Percentiles rank a stretch among this genome's conserved stretches.
Conservation (phyloP, 2,113 vertebrate genomes). For the Oxygymnocypris stewartii region DNA sequence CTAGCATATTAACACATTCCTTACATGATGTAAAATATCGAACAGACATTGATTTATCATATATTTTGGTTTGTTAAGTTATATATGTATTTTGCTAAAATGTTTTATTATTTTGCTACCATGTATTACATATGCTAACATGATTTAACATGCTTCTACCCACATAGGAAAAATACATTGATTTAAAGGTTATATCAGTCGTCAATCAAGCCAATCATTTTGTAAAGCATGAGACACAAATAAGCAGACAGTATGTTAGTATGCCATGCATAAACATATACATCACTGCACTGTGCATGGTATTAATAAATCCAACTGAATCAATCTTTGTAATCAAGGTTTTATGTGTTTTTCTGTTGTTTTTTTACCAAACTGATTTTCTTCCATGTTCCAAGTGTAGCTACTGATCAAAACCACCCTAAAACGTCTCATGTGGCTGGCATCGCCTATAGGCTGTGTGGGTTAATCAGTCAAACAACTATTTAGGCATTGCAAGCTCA, state of each 20-base stretch:
- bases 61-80: too few relatives aligned
- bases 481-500: not conserved
- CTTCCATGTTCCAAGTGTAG: not conserved
- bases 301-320: not conserved
- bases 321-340: not conserved
- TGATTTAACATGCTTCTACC: too few relatives aligned
- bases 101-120: too few relatives aligned
- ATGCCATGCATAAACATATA: not conserved
- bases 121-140: too few relatives aligned
- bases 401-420: not conserved
- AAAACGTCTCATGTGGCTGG: not conserved
- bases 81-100: too few relatives aligned
- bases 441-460: not conserved
- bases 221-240: not conserved
- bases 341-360: not conserved
- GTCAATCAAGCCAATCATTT: too few relatives aligned
- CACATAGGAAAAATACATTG: too few relatives aligned
- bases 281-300: not conserved
- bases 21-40: not conserved
- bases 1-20: not conserved
- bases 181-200: too few relatives aligned
- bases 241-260: not conserved
- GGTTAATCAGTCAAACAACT: not conserved
- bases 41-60: too few relatives aligned
- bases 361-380: too few relatives aligned